Conservation (phyloP, 2,888 invertebrate species). For the Calephelis perditalis region DNA sequence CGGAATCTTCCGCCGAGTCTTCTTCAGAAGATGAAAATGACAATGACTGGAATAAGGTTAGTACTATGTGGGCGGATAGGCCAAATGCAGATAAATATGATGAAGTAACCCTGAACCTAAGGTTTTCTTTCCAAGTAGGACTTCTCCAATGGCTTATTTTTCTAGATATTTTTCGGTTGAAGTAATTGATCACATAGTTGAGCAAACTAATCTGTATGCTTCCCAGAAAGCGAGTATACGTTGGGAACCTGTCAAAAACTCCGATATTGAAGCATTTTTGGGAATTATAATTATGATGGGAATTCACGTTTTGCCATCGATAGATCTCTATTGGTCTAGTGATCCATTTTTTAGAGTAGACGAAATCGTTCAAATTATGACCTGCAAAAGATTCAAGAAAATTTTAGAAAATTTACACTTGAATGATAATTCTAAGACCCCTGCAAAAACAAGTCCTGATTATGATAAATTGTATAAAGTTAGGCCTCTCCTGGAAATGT, state of each 20-base stretch:
- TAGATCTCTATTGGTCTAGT: slow-evolving; percentile 29
- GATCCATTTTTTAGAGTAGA: slow-evolving; percentile 22
- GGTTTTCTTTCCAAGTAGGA: neutral
- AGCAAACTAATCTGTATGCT: neutral
- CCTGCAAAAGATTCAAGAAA: slow-evolving; percentile 24
- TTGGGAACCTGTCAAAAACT: neutral
- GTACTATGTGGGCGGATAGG: too few species aligned
- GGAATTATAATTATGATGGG: slow-evolving; percentile 31
- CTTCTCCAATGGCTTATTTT: neutral
- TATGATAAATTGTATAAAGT: slow-evolving; percentile 23
- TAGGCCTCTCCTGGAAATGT: neutral
- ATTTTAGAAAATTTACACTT: slow-evolving; percentile 23
- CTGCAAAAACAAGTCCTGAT: slow-evolving; percentile 18
- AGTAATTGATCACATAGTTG: neutral
- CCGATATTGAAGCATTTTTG: slow-evolving; percentile 26
- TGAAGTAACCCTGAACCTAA: too few species aligned
- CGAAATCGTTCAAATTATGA: slow-evolving; percentile 21
- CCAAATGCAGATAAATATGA: too few species aligned
- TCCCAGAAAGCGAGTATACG: neutral
- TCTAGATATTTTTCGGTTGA: neutral
- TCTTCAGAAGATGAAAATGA: too few species aligned
- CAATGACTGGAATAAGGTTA: too few species aligned
- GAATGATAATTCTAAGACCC: slow-evolving; percentile 20
- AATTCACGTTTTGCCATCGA: slow-evolving; percentile 24
- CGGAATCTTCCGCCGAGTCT: too few species aligned